Conservation (phyloP, 2,113 vertebrate genomes). For the Notiomystis cincta region DNA sequence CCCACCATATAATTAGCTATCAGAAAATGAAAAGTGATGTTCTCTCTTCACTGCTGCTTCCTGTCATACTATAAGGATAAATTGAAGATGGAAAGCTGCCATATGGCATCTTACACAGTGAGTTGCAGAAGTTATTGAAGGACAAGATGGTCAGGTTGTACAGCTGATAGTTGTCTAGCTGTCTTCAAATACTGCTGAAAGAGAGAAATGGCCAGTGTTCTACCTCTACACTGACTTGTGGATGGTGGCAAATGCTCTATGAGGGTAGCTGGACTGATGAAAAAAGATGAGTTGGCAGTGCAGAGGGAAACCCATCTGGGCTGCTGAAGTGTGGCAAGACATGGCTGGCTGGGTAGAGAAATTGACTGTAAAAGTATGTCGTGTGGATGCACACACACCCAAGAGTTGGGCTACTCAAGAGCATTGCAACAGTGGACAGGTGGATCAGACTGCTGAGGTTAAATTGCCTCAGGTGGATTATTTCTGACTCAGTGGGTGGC, state of each 20-base stretch:
- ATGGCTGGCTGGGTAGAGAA: background rate
- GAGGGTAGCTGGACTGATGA: background rate
- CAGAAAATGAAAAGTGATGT: background rate
- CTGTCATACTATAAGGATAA: background rate
- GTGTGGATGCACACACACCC: accelerated
- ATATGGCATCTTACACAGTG: background rate
- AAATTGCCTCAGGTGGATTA: background rate
- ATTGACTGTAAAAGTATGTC: background rate
- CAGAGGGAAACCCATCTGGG: background rate
- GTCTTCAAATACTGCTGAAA: background rate
- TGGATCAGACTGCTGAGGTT: background rate
- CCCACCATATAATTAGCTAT: background rate
- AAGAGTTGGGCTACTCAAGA: accelerated
- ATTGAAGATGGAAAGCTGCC: background rate
- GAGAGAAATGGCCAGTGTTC: background rate
- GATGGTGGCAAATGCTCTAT: background rate
- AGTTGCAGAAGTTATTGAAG: background rate
- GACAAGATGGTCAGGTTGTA: background rate
- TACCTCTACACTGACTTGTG: background rate
- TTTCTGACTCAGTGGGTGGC: background rate
- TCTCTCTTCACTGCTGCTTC: background rate
- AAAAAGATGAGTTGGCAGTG: background rate
- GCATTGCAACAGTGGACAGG: background rate
- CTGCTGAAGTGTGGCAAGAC: background rate
- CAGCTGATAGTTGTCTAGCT: background rate